Evolutionary conservation across 2,888 invertebrate species (phyloP), one percentile per base, ranked within the genome.

Genomic region (Caenorhabditis sinica): DNA sequence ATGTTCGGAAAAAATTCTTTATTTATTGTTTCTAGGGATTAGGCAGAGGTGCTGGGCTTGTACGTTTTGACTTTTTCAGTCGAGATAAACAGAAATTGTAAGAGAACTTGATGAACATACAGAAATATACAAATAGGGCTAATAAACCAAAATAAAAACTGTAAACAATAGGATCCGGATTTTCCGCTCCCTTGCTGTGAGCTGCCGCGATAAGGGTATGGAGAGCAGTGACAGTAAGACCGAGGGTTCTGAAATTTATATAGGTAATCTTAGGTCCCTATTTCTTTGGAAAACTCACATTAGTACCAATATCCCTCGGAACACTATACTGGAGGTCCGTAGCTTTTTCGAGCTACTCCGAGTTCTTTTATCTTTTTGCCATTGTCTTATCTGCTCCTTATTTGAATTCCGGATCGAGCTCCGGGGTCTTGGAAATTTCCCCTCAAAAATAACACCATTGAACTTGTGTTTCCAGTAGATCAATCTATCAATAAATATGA

Each of bases 401-500:
- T 65, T 65, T 2, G 65, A 65, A 30, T 65, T 4, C 8, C 65
- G 28, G 1, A 65, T 45, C 8, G 65, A 65, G 25, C 65, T 53
- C n/a, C 68, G 9, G 5, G 68, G 68, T 30, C 68, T 68, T 23
- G 68, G 68, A 53, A 68, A 53, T 25, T 68, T 51, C 11, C 53
- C 68, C 23, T 68, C 68, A 20, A 68, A 68, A 33, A 53, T 23
- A 13, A 68, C 51, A 36, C 53, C 53, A n/a, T 68, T 68, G 36
- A 68, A 53, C 33, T 51, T 53, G 23, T 51, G 45, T 36, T 61
- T 73, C 60, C 60, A 74, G 28, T 53, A 74, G 9, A 74, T 65
- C 15, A 63, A 17, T 51, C 74, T 20, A 20, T 74, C 74, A 8
- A 74, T 40, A 11, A 74, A 63, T 15, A 74, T 74, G 17, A 74